Evolutionary conservation across 2,888 invertebrate genomes (phyloP).

Genomic region (Tenthredo distinguenda): DNA sequence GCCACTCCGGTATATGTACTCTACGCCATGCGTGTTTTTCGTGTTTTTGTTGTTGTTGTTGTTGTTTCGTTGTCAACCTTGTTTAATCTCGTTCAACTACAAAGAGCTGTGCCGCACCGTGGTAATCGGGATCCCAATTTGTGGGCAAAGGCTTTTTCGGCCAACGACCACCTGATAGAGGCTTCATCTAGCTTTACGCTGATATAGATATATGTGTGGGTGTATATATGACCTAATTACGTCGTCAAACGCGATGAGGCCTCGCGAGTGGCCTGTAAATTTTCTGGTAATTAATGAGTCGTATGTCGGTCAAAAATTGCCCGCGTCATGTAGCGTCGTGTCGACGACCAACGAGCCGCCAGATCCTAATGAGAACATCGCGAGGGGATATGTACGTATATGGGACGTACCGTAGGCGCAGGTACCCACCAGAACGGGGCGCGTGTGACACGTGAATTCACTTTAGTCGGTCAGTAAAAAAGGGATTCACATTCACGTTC

Average conservation of each 20-base stretch:
- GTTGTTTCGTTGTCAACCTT: background rate
- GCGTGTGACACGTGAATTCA: constrained; percentile 48
- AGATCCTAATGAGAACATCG: constrained; percentile 43
- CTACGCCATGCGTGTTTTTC: background rate
- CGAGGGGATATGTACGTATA: background rate
- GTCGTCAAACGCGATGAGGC: constrained; percentile 45
- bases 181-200: constrained; percentile 18
- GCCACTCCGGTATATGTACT: background rate
- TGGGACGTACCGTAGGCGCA: background rate
- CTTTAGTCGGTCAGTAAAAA: constrained; percentile 50
- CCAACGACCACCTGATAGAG: constrained; percentile 1
- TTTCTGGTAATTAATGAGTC: constrained; percentile 50
- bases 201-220: background rate
- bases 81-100: constrained; percentile 23
- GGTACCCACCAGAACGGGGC: background rate
- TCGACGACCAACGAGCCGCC: constrained; percentile 43
- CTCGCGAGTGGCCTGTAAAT: constrained; percentile 41
- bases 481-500: constrained; percentile 46
- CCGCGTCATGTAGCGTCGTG: constrained; percentile 39
- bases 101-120: background rate
- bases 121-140: constrained; percentile 21
- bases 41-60: background rate
- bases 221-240: constrained; percentile 45
- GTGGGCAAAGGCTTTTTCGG: constrained; percentile 21
- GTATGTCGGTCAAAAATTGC: constrained; percentile 46